Base-by-base conservation (phyloP, 2,797 vertebrate genomes). In the Anolis apletophallus region DNA sequence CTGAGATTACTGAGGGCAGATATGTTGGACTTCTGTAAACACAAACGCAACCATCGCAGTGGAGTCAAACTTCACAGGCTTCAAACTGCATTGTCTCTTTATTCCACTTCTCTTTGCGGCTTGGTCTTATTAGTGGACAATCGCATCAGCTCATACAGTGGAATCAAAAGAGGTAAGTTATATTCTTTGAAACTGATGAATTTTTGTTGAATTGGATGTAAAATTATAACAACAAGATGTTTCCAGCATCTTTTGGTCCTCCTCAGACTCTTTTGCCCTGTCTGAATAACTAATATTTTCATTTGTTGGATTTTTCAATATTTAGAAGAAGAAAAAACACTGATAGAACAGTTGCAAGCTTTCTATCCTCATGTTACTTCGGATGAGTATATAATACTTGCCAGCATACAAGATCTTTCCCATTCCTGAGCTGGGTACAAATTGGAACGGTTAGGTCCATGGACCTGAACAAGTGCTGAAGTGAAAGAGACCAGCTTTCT, bases 51-150 rank as follows among this genome's bases (percentile, higher is more conserved):
- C 50, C 97, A 98, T 67, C 97, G 97, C 71, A 97, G 97, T 0
- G 98, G 98, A 0, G 97, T 97, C 8, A 99, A 99, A 90, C 97
- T 99, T 59, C 97, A 98, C 32, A 96, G 98, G 16, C 97, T 99
- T 0, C 99, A 99, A 87, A 98, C 98, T 0, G 98, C 99, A 0
- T 96, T 99, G 3, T 99, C 98, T 0, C 97, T 99, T 23, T 99
- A 99, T 93, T 99, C 99, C 26, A 95, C 98, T 0, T 98, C 98
- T 0, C 97, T 99, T 10, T 98, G 98, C 50, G 98, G 99, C 64
- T 95, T 99, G 82, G 98, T 99, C 88, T 94, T 99, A 76, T 90
- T 99, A 84, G 99, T 99, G 0, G 99, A 99, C 94, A 99, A 99
- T 94, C 96, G 98, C 73, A 98, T 99, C 93, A 99, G 98, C 95